Conservation (phyloP, 2,113 vertebrate species). For the Trichomycterus rosablanca region DNA sequence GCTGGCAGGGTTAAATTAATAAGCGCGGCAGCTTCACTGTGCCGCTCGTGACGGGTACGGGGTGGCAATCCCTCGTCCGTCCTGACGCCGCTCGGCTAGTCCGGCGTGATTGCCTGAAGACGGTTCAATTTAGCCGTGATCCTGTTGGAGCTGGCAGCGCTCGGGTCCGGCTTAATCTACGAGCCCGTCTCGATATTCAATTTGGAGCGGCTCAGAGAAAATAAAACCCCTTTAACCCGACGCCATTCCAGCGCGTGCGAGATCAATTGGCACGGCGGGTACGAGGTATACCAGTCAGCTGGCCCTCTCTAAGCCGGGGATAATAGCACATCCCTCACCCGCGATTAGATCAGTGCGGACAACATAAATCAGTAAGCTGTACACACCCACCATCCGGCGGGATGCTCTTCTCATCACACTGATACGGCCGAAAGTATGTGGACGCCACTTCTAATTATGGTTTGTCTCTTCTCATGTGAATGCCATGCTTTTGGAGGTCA, state of each 20-base stretch:
- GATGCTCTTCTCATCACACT: too few species aligned
- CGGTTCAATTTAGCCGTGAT: constrained; percentile 43
- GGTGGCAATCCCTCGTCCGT: too few species aligned
- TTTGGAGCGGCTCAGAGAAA: constrained; percentile 34
- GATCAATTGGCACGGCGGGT: constrained; percentile 25
- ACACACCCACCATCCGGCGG: not conserved
- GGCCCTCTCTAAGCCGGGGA: constrained; percentile 1
- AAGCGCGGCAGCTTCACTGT: too few species aligned
- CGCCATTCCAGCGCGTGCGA: constrained; percentile 28
- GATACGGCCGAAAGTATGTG: too few species aligned
- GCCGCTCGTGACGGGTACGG: too few species aligned
- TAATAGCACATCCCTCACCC: not conserved
- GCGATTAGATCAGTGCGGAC: constrained; percentile 6
- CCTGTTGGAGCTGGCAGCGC: constrained; percentile 37
- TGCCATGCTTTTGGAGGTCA: too few species aligned
- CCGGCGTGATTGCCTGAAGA: constrained; percentile 32
- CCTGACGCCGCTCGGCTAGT: too few species aligned
- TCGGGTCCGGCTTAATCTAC: constrained; percentile 26
- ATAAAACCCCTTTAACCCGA: constrained; percentile 34
- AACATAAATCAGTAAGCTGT: constrained; percentile 12
- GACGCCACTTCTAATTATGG: too few species aligned
- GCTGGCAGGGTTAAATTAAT: too few species aligned
- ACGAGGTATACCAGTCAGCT: not conserved
- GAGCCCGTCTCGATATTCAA: constrained; percentile 39
- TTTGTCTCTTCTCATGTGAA: too few species aligned